Evolutionary conservation across 2,888 invertebrate species (phyloP).

Genomic region (Limenitis camilla): DNA sequence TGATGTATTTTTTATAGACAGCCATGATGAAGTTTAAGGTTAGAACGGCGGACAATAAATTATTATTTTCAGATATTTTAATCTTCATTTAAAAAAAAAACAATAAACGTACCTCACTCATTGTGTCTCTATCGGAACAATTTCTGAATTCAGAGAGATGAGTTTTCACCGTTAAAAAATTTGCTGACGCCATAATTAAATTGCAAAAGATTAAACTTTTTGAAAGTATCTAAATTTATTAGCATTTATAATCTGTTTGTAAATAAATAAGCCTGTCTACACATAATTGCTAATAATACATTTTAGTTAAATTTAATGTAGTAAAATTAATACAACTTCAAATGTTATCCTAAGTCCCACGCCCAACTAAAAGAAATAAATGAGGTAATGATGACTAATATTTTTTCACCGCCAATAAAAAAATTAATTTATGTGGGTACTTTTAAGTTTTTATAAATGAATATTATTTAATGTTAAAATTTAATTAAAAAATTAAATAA

Average conservation of each 20-base stretch:
- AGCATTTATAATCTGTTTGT: constrained; percentile 30
- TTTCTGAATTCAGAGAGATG: constrained; percentile 67
- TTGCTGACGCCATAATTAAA: constrained; percentile 46
- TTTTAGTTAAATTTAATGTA: constrained; percentile 26
- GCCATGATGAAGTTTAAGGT: not conserved
- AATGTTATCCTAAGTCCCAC: constrained; percentile 37
- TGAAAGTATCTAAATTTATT: constrained; percentile 21
- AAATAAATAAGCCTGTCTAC: constrained; percentile 36
- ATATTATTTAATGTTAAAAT: no score
- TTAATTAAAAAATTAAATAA: no score
- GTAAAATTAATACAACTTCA: constrained; percentile 44
- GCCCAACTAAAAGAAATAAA: constrained; percentile 34
- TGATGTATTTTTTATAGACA: not conserved
- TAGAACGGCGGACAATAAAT: constrained; percentile 17
- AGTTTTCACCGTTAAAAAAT: constrained; percentile 62
- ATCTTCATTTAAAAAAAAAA: not conserved
- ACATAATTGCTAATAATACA: constrained; percentile 37
- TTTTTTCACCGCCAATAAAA: not conserved
- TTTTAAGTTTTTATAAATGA: constrained; percentile 3
- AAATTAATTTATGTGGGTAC: constrained; percentile 32
- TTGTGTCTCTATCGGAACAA: constrained; percentile 62
- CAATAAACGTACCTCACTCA: constrained; percentile 63
- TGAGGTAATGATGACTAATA: constrained; percentile 1
- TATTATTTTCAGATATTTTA: not conserved
- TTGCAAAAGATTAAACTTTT: constrained; percentile 35